These are phyloP conservation scores for Latheticus oryzae DNA, from an alignment of 2,888 invertebrate species.

Conservation along the genomic window DNA sequence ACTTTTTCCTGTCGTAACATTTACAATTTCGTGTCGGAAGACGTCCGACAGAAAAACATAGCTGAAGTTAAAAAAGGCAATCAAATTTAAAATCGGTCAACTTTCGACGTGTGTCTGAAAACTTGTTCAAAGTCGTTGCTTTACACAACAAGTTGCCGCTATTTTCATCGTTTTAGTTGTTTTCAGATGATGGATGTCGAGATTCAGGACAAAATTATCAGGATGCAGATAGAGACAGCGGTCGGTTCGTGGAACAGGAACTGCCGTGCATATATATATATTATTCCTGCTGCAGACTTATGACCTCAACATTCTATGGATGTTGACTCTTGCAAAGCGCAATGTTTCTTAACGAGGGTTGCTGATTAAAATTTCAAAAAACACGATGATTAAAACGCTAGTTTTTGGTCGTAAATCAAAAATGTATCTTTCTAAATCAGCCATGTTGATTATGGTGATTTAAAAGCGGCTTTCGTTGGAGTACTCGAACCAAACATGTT, in stretches of 20 bases:
- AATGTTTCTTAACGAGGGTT: not conserved
- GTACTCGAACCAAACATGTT: conserved; percentile 35
- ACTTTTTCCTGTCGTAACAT: conserved; percentile 27
- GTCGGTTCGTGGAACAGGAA: conserved; percentile 5
- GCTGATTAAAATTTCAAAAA: conserved; percentile 9
- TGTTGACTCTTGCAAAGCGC: conserved; percentile 12
- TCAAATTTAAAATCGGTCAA: conserved; percentile 32
- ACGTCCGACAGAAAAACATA: conserved; percentile 1
- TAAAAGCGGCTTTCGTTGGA: conserved; percentile 17
- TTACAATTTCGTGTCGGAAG: conserved; percentile 34
- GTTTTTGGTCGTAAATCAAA: conserved; percentile 23
- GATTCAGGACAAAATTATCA: no score
- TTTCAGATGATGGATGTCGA: no score
- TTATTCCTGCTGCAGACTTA: no score
- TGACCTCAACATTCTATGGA: conserved; percentile 13
- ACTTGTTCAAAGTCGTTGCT: conserved; percentile 27
- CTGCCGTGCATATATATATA: no score
- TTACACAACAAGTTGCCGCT: conserved; percentile 26
- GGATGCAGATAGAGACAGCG: not conserved
- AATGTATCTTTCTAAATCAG: conserved; percentile 32
- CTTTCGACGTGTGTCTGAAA: conserved; percentile 17
- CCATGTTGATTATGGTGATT: conserved; percentile 23
- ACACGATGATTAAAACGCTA: conserved; percentile 6
- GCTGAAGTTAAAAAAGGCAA: conserved; percentile 23
- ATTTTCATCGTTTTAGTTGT: conserved; percentile 9